Evolutionary conservation across 2,113 vertebrate genomes (phyloP), one percentile per base, ranked within the genome.

Genomic region (Dryoscopus gambensis): DNA sequence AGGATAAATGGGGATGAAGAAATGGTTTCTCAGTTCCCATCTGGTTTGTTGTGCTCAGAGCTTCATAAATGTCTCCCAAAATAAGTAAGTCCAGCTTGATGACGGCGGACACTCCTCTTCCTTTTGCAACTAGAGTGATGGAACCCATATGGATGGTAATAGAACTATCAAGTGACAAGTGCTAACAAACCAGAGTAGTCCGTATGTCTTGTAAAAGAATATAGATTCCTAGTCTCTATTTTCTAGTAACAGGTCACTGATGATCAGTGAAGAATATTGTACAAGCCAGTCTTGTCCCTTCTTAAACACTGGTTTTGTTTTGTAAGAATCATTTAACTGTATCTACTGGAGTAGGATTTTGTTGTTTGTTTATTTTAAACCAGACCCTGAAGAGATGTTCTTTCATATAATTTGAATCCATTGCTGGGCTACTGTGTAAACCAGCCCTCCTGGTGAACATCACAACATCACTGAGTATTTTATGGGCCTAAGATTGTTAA

Each of bases 41-140:
- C 75, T 87, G 85, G 60, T 87, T 91, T 10, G 7, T 69, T 93
- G 65, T 11, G 8, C 57, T 86, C 57, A 78, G 50, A 84, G 73
- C 85, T 80, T 90, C 68, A 74, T 94, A 92, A 94, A 95, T 92
- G 73, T 94, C 31, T 65, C 37, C 24, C 25, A 39, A 30, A 92
- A 79, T 80, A 80, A 90, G 73, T 64, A 78, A 90, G 27, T 44
- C 30, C 42, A 35, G 30, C 56, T 91, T 73, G 57, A 42, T 79
- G 82, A 81, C 37, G 60, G 85, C 56, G 70, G 80, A 49, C 70
- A 85, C 67, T 73, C 59, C 53, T 68, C 44, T 59, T 81, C 19
- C 44, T 80, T 59, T 75, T 37, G 50, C 89, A 81, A 69, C 49
- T 33, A 73, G 13, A 21, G 20, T 52, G 53, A 52, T 77, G 39